phyloP scores from a whole-genome alignment of 2,113 vertebrate species.

The Theropithecus gelada region DNA sequence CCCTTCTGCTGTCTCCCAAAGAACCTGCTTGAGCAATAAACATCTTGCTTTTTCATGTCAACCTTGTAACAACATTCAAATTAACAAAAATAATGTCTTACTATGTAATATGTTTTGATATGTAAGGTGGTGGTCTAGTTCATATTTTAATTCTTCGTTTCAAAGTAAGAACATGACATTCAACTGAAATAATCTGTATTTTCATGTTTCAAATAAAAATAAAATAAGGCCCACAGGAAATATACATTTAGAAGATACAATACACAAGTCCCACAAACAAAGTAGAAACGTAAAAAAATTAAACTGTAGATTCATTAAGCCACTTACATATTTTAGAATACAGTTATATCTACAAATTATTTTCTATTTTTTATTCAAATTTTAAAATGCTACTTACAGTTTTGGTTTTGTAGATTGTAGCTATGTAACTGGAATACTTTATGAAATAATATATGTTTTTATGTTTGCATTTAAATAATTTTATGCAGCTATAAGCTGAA shows the following conservation, averaged over 20 bases:
- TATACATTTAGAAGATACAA: not conserved
- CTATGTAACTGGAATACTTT: slow-evolving; percentile 49
- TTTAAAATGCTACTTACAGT: not conserved
- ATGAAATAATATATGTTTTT: not conserved
- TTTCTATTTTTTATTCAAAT: not conserved
- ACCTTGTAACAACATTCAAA: not conserved
- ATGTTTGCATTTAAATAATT: slow-evolving; percentile 30
- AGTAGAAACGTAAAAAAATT: not conserved
- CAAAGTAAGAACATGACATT: not conserved
- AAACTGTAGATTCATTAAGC: not conserved
- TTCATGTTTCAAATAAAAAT: not conserved
- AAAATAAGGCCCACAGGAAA: not conserved
- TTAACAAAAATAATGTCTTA: not conserved
- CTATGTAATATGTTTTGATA: not conserved
- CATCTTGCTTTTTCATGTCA: not conserved
- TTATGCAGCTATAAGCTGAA: slow-evolving; percentile 42
- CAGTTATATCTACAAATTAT: not conserved
- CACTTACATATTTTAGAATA: not conserved
- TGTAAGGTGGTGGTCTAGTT: not conserved
- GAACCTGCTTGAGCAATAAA: not conserved
- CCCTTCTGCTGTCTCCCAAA: not conserved
- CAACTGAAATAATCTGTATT: not conserved
- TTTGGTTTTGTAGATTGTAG: not conserved
- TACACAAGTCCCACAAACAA: not conserved
- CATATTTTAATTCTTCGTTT: not conserved